Base-by-base conservation (phyloP, 2,888 invertebrate genomes). In the Leptinotarsa peninsularis region DNA sequence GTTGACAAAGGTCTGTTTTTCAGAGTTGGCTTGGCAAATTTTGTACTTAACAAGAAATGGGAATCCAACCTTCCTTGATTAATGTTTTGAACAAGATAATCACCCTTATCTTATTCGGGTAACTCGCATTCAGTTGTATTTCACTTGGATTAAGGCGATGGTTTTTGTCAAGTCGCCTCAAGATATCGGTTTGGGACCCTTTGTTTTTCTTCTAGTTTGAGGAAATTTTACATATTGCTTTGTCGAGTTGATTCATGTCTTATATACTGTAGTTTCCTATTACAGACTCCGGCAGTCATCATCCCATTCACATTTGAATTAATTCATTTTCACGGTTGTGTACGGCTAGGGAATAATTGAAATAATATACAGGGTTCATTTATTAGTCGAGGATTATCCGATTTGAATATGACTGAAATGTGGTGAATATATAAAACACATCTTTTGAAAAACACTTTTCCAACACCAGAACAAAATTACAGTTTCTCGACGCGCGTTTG, bases 11-110 rank as follows among this genome's bases (percentile, higher is more conserved):
- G 73, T 73, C 73, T 68, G 70, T 49, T 70, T 76, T 74, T 76
- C 72, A 74, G 63, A 67, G 72, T 15, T 17, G 60, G 66, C 63
- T 67, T 74, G 68, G 79, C 78, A 73, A 80, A 79, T 80, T 79
- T 75, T 78, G 71, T 71, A 78, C 76, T 73, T 76, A 77, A 79
- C 77, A 81, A 82, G 79, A 79, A 79, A 14, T 52, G 68, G 78
- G 78, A 82, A 80, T 81, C 78, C 80, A 79, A 81, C 76, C 79
- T 80, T 72, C 78, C 73, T 78, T 83, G 82, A 83, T 82, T 83
- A 82, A 82, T 82, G 80, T 73, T 70, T 74, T 73, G 80, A 81
- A 83, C 81, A 83, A 83, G 82, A 82, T 82, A 82, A 83, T 82
- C 83, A 81, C 82, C 81, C 81, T 80, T 70, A 70, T 70, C 70